Evolutionary conservation across 2,888 invertebrate species (phyloP).

Genomic region (Callosobruchus maculatus): DNA sequence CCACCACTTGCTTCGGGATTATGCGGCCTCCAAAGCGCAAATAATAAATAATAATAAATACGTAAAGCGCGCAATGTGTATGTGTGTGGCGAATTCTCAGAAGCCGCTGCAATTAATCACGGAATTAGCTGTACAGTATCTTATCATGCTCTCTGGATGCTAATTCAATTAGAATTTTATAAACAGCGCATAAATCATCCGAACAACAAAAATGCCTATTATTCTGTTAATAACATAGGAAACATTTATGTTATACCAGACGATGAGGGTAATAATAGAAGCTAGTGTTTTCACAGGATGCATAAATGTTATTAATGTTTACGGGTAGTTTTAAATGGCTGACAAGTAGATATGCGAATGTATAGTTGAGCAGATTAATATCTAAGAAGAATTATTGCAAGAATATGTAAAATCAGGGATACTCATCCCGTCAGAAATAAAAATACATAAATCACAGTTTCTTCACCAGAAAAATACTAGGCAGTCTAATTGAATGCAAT

Average conservation of each 20-base stretch:
- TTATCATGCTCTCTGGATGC: constrained; percentile 23
- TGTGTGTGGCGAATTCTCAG: constrained; percentile 34
- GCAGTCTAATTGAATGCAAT: too few relatives aligned
- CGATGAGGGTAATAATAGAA: background rate
- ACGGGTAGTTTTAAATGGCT: background rate
- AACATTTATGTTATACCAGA: background rate
- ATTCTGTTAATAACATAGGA: background rate
- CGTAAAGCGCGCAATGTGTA: background rate
- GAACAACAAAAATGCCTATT: background rate
- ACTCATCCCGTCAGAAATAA: too few relatives aligned
- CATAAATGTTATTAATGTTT: background rate
- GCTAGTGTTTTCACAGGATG: background rate
- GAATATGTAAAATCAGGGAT: background rate
- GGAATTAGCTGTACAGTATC: constrained; percentile 30
- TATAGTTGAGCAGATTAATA: background rate
- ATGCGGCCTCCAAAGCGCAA: background rate
- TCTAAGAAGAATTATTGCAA: background rate
- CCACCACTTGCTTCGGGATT: background rate
- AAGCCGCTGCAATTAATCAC: constrained; percentile 32
- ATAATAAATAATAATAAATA: background rate
- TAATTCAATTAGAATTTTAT: constrained; percentile 23
- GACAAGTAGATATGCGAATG: background rate
- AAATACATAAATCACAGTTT: too few relatives aligned
- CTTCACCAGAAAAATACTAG: too few relatives aligned
- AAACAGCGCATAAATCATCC: background rate